Evolutionary conservation across 2,797 vertebrate genomes (phyloP).

Genomic region (Enteromius afrohamiltoni): DNA sequence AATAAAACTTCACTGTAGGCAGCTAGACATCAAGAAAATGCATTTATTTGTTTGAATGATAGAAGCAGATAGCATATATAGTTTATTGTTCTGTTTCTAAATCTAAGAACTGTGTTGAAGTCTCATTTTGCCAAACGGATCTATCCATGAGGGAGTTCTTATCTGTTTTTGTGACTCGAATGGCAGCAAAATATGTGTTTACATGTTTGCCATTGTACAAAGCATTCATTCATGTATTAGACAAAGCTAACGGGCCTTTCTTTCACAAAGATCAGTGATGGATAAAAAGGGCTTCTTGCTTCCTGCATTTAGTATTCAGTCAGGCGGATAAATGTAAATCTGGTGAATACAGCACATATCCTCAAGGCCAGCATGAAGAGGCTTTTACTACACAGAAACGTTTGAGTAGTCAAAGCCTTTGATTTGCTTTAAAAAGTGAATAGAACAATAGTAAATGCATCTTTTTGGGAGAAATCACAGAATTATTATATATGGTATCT

Average conservation of each 20-base stretch:
- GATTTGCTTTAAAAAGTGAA: neutral
- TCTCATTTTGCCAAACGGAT: neutral
- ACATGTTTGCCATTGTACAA: neutral
- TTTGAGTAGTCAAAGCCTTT: neutral
- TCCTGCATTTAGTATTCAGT: slow-evolving; percentile 14
- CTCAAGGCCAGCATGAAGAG: neutral
- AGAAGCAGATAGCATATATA: neutral
- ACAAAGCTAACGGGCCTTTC: neutral
- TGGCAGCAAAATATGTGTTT: neutral
- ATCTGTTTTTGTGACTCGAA: neutral
- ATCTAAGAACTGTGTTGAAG: neutral
- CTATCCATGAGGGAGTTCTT: neutral
- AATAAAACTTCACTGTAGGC: neutral
- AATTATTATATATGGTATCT: too few species aligned
- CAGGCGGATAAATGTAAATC: slow-evolving; percentile 17
- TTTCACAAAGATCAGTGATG: neutral
- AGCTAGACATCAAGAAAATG: neutral
- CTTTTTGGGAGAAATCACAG: neutral
- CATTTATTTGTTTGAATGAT: slow-evolving; percentile 8
- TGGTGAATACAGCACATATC: neutral
- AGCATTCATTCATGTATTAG: slow-evolving; percentile 12
- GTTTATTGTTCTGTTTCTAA: neutral
- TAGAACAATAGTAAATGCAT: slow-evolving; percentile 5
- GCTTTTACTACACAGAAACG: neutral
- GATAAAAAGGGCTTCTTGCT: slow-evolving; percentile 11